Percentiles rank a stretch among this genome's conserved stretches.
phyloP scores from a whole-genome alignment of 2,888 invertebrate species.

The Agonum fuliginosum region DNA sequence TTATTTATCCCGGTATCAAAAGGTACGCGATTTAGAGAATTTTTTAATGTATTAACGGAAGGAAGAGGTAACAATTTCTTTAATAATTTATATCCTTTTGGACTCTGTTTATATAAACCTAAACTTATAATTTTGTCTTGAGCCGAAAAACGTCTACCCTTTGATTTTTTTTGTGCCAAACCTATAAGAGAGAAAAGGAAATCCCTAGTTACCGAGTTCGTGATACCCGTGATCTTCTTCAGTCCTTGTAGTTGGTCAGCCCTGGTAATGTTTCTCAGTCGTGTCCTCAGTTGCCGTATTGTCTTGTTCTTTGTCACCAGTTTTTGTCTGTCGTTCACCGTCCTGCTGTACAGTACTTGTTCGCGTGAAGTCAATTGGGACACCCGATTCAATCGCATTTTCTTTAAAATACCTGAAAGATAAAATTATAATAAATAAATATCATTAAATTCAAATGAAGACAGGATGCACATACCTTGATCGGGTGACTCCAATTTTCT shows the following conservation, averaged over 20 bases:
- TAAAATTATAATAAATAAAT: too few species aligned
- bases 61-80: not conserved
- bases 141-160: not conserved
- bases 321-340: not conserved
- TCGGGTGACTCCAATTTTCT: too few species aligned
- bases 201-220: not conserved
- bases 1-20: not conserved
- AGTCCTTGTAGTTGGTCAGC: not conserved
- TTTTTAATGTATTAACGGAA: not conserved
- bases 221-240: not conserved
- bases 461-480: too few species aligned
- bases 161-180: not conserved
- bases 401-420: too few species aligned
- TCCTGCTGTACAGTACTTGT: too few species aligned
- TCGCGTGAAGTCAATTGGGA: too few species aligned
- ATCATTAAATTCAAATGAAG: too few species aligned
- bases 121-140: not conserved
- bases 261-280: not conserved
- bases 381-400: too few species aligned
- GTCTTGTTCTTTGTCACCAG: not conserved
- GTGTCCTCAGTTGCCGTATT: not conserved
- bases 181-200: not conserved
- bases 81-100: not conserved
- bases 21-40: not conserved
- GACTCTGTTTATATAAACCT: not conserved